phyloP scores from a whole-genome alignment of 2,113 vertebrate species.

The Alexandromys fortis region DNA sequence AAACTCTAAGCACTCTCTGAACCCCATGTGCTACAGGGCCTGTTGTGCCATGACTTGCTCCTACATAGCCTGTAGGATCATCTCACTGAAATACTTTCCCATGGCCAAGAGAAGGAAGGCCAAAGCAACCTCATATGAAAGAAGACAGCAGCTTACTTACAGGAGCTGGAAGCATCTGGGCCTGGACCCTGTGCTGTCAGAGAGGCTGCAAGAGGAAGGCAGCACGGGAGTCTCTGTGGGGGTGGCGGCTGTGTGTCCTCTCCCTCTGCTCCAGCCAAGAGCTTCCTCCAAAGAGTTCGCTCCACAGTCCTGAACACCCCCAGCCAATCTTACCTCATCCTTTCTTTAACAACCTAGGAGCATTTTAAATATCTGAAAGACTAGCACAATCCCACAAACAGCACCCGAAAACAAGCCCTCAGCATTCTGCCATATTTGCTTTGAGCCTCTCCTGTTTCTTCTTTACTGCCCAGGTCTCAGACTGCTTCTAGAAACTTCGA shows the following conservation, averaged over 20 bases:
- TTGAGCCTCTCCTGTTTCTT: neutral
- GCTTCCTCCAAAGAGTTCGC: neutral
- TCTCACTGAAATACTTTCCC: conserved; percentile 70
- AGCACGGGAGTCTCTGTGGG: neutral
- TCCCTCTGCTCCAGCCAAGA: neutral
- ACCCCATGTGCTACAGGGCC: conserved; percentile 59
- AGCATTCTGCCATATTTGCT: neutral
- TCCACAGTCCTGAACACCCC: neutral
- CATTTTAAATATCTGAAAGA: conserved; percentile 19
- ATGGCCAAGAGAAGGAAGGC: conserved; percentile 35
- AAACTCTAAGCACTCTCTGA: conserved; percentile 75
- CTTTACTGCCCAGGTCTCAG: neutral
- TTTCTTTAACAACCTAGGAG: neutral
- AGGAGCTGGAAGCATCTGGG: neutral
- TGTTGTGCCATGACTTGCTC: conserved; percentile 33
- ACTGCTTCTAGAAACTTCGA: neutral
- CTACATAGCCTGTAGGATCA: conserved; percentile 49
- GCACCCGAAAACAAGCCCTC: neutral
- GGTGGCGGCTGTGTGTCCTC: neutral
- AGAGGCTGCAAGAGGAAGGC: neutral
- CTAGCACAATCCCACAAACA: neutral
- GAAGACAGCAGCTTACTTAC: neutral
- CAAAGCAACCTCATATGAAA: conserved; percentile 53
- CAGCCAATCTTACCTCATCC: neutral
- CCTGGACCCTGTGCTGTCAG: neutral